Evolutionary conservation across 2,113 vertebrate genomes (phyloP).

Genomic region (Nothoprocta pentlandii): DNA sequence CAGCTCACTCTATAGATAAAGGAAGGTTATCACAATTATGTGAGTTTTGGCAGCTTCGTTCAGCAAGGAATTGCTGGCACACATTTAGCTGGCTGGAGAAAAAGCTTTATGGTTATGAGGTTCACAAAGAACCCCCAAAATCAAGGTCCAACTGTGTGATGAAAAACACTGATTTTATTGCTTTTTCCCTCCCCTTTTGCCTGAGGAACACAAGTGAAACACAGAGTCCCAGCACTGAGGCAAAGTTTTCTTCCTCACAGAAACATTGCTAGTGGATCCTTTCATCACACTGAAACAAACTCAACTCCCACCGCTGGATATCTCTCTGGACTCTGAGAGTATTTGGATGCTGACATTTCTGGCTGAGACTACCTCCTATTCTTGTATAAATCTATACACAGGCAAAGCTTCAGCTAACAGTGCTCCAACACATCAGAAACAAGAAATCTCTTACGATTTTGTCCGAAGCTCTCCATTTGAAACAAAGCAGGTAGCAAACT

Average conservation of each 20-base stretch:
- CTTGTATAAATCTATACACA: neutral
- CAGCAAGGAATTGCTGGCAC: neutral
- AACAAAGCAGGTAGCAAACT: neutral
- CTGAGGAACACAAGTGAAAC: neutral
- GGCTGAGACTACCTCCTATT: neutral
- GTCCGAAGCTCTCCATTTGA: neutral
- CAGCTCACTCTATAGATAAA: neutral
- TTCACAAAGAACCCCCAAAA: slow-evolving; percentile 1
- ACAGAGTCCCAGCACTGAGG: accelerated
- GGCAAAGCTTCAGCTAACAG: neutral
- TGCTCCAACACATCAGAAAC: neutral
- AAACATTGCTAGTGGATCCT: neutral
- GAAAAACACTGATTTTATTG: neutral
- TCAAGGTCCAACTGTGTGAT: neutral
- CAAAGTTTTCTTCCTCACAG: neutral
- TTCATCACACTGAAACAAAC: neutral
- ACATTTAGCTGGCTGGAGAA: neutral
- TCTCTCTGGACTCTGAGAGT: neutral
- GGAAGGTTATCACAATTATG: neutral
- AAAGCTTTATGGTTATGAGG: neutral
- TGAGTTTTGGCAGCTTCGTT: neutral
- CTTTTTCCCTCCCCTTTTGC: neutral
- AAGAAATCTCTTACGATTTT: neutral
- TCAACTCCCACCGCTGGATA: neutral
- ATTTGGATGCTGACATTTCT: neutral